Base-by-base conservation (phyloP, 1,140 invertebrate genomes). In the Hermatobates lingyangjiaoensis region DNA sequence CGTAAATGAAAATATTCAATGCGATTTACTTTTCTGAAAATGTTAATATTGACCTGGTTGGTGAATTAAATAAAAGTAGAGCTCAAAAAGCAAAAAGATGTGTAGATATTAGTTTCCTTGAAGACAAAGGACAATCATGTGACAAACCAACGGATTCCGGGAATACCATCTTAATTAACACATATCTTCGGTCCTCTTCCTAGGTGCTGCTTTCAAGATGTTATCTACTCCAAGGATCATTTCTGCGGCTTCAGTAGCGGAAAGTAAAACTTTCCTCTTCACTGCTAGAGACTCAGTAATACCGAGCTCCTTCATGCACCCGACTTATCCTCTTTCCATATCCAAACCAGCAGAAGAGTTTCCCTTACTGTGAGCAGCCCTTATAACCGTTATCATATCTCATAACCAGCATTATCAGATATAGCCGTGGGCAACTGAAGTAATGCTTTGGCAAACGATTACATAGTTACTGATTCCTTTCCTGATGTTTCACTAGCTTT, bases 371-470 rank as follows among this genome's bases (percentile, higher is more conserved):
- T 28, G 25, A 18, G 46, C 46, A 2, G 25, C 25, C 27, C 46
- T 27, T 25, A 48, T 25, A 2, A 18, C 27, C 12, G 46, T 20
- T 3, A 48, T 2, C 1, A 48, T 14, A 18, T 27, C 18, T 48
- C 46, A 18, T 28, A 48, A 1, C 46, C 46, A 1, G 23, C 46
- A 24, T 48, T 48, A 27, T 48, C 46, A n/a, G 46, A n/a, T 21
- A 48, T 18, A n/a, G 27, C 27, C 46, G 30, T 27, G 3, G 46
- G 46, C 2, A 48, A 24, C 18, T 25, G 24, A 12, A 27, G 25
- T 12, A 48, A 12, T 5, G 46, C 46, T n/a, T 48, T 18, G 27
- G 46, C 46, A 24, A 27, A 48, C n/a, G 46, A 27, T 27, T 48
- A 14, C 46, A 48, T 30, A 15, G 46, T n/a, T 27, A 48, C 14